phyloP scores from a whole-genome alignment of 2,113 vertebrate species.

The Cololabis saira region DNA sequence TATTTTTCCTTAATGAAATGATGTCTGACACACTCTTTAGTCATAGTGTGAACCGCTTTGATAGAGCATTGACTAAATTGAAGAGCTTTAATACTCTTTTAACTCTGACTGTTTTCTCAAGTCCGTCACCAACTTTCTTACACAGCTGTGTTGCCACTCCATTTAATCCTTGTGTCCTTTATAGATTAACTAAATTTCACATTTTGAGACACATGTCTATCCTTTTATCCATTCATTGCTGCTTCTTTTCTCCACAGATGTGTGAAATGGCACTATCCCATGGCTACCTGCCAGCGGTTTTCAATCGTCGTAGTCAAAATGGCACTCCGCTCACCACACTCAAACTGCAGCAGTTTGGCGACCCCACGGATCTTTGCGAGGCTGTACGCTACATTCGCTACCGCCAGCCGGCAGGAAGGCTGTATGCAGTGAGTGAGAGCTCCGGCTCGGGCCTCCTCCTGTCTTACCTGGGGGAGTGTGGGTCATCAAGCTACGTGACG shows the following conservation, averaged over 20 bases:
- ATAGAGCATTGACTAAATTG: no score
- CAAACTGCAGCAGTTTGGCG: slow-evolving; percentile 87
- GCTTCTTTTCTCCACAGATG: slow-evolving; percentile 65
- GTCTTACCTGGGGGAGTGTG: slow-evolving; percentile 87
- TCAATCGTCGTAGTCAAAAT: slow-evolving; percentile 89
- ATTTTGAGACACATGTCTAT: background rate
- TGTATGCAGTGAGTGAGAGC: slow-evolving; percentile 86
- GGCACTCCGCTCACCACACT: slow-evolving; percentile 85
- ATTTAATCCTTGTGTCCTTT: no score
- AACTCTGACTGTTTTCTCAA: no score
- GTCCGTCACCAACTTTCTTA: no score
- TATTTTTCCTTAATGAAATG: no score
- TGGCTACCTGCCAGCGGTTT: slow-evolving; percentile 85
- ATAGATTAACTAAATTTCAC: background rate
- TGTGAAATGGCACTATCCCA: slow-evolving; percentile 81
- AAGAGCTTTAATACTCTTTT: no score
- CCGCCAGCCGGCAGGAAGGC: slow-evolving; percentile 79
- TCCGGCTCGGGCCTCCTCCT: slow-evolving; percentile 85
- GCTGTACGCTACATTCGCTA: slow-evolving; percentile 85
- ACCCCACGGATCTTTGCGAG: slow-evolving; percentile 84
- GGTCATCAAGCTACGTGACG: slow-evolving; percentile 86
- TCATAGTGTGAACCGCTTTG: no score
- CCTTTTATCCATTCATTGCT: background rate
- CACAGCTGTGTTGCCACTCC: no score
- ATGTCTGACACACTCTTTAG: no score